phyloP scores from a whole-genome alignment of 2,888 invertebrate genomes.

The Hirtodrosophila cameraria region DNA sequence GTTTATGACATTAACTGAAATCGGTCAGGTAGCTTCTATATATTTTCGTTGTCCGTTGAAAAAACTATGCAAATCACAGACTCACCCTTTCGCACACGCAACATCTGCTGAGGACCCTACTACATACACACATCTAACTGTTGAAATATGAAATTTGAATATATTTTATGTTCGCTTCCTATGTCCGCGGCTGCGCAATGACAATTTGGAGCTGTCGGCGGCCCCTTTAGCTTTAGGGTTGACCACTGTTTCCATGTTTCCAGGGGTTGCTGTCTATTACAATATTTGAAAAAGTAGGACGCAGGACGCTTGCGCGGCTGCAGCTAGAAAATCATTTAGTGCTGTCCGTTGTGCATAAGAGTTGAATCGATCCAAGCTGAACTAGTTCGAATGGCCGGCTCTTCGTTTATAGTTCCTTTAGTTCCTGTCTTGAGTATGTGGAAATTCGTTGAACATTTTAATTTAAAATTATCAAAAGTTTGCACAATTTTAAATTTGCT shows the following conservation, averaged over 20 bases:
- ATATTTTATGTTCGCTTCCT: conserved; percentile 5
- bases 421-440: too few species aligned
- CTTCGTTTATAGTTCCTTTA: too few species aligned
- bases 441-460: too few species aligned
- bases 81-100: conserved; percentile 5
- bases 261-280: conserved; percentile 39
- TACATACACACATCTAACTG: conserved; percentile 1
- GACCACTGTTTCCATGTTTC: conserved; percentile 39
- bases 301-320: conserved; percentile 7
- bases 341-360: too few species aligned
- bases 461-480: too few species aligned
- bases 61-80: conserved; percentile 33
- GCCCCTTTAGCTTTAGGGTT: conserved; percentile 49
- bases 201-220: conserved; percentile 47
- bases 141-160: conserved; percentile 20
- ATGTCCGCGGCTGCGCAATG: conserved; percentile 7
- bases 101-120: conserved; percentile 35
- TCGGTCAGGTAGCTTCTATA: conserved; percentile 41
- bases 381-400: too few species aligned
- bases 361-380: too few species aligned
- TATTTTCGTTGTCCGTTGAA: conserved; percentile 31
- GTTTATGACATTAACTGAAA: conserved; percentile 18
- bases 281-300: background rate
- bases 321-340: background rate
- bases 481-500: too few species aligned